These are phyloP conservation scores for Rhagonycha fulva DNA, from an alignment of 2,888 invertebrate species.

Conservation along the genomic window DNA sequence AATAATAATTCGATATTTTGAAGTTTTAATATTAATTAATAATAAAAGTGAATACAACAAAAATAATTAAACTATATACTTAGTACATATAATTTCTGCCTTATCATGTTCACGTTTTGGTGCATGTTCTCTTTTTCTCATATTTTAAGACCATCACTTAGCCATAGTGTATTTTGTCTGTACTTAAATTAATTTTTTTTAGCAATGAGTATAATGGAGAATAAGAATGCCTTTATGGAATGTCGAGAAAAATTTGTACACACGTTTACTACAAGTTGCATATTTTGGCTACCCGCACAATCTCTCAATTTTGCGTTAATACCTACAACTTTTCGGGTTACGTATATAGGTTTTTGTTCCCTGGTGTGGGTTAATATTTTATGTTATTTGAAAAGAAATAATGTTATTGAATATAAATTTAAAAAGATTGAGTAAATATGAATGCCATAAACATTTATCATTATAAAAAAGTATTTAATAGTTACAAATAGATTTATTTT, in stretches of 20 bases:
- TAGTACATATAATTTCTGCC: too few species aligned
- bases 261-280: slow-evolving; percentile 75
- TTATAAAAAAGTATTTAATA: too few species aligned
- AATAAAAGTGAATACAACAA: too few species aligned
- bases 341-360: slow-evolving; percentile 77
- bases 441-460: too few species aligned
- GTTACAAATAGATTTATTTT: too few species aligned
- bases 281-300: slow-evolving; percentile 85
- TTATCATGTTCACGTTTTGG: too few species aligned
- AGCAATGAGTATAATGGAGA: slow-evolving; percentile 79
- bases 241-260: slow-evolving; percentile 71
- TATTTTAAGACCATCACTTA: too few species aligned
- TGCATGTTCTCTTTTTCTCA: too few species aligned
- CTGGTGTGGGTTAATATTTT: slow-evolving; percentile 86
- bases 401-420: neutral
- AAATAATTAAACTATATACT: too few species aligned
- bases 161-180: too few species aligned
- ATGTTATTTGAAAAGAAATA: slow-evolving; percentile 76
- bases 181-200: slow-evolving; percentile 38
- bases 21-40: too few species aligned
- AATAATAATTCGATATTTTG: too few species aligned
- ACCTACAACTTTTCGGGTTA: slow-evolving; percentile 73
- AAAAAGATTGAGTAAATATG: neutral
- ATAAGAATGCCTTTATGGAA: slow-evolving; percentile 71
- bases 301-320: slow-evolving; percentile 76